Base-by-base conservation (phyloP, 2,888 invertebrate genomes). In the Panopea generosa region DNA sequence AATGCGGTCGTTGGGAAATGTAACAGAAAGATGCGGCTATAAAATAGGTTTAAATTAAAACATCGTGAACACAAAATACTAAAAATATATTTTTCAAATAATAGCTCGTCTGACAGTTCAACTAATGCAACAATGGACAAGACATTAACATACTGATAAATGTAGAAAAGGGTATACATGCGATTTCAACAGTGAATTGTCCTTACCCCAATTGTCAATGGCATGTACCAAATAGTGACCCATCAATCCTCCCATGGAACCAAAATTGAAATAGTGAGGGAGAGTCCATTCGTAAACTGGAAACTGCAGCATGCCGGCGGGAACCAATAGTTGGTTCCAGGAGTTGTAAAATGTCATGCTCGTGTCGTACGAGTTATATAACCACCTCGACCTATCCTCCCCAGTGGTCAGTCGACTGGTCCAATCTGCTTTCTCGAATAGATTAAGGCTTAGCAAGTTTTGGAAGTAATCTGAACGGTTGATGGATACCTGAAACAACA, bases 391-490 rank as follows among this genome's bases (percentile, higher is more conserved):
- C 26, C 65, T 78, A 71, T 88, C 84, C 47, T 85, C 87, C n/a
- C 71, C 71, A 0, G 62, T 52, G 1, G 56, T 68, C 11, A 90
- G 68, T 26, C 68, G 63, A 16, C 79, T 73, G 45, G 86, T 90
- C 85, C 89, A 89, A 40, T 87, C 83, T 4, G 76, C 68, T 59
- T 93, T 91, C 40, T 92, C 86, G 84, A 94, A 94, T 1, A 84
- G 83, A 47, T 94, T 92, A 0, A 93, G 93, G 83, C 93, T 93
- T 50, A 93, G 90, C 3, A 94, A 89, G 85, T 94, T 94, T 66
- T 92, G 91, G 84, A 94, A 94, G 77, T 94, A 93, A 85, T 94
- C 93, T 22, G 92, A 90, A 80, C 93, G 93, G 82, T 94, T 92
- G 47, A 94, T 92, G 26, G 89, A 91, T 56, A 94, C 84, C 94